Conservation (phyloP, 2,888 invertebrate species). For the Teinopalpus imperialis region DNA sequence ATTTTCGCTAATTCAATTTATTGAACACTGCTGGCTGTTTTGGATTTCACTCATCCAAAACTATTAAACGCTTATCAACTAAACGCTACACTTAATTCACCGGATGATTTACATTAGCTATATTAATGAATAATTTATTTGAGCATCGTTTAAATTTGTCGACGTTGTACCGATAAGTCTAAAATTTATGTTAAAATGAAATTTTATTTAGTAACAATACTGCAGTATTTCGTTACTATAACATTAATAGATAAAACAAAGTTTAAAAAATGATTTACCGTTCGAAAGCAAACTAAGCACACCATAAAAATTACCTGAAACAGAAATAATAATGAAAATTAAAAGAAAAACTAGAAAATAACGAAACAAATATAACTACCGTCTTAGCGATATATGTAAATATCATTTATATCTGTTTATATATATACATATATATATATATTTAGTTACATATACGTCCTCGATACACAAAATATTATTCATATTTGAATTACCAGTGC, state of each 20-base stretch:
- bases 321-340: background rate
- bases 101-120: background rate
- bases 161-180: too few species aligned
- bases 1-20: slow-evolving; percentile 14
- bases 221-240: too few species aligned
- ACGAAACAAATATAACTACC: too few species aligned
- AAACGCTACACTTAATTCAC: background rate
- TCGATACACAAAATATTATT: slow-evolving; percentile 8
- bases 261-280: background rate
- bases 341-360: too few species aligned
- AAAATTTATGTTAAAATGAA: too few species aligned
- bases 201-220: too few species aligned
- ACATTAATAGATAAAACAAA: too few species aligned
- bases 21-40: slow-evolving; percentile 1
- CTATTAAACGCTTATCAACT: slow-evolving; percentile 18
- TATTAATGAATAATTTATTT: slow-evolving; percentile 5
- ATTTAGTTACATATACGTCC: background rate
- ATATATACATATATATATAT: background rate
- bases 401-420: too few species aligned
- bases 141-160: too few species aligned
- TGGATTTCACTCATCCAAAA: slow-evolving; percentile 13
- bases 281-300: background rate
- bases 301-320: slow-evolving; percentile 4
- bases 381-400: too few species aligned
- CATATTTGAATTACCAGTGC: background rate